Percentiles rank a stretch among this genome's conserved stretches.
These are phyloP conservation scores for Barbus barbus DNA, from an alignment of 2,113 vertebrate species.

Conservation along the genomic window DNA sequence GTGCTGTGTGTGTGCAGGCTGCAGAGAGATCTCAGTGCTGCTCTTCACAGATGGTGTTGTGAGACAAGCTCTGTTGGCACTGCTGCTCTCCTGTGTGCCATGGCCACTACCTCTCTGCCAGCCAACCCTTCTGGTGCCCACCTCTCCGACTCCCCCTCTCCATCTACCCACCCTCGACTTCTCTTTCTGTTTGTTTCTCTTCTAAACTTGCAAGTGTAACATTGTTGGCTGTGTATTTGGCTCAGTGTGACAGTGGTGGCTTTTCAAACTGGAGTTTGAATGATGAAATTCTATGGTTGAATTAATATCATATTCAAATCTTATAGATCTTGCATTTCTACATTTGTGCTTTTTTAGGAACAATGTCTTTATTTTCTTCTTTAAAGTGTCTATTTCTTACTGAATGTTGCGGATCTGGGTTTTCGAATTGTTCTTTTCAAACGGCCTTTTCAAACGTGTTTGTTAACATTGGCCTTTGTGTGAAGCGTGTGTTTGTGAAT, in stretches of 20 bases:
- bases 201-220: not conserved
- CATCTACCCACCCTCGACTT: not conserved
- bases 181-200: conserved; percentile 7
- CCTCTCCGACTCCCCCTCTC: conserved; percentile 8
- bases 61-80: conserved; percentile 75
- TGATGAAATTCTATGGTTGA: not conserved
- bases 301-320: not conserved
- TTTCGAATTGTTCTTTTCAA: not conserved
- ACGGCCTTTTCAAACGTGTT: conserved; percentile 1
- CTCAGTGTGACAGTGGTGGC: not conserved
- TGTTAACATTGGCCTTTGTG: conserved; percentile 29
- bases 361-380: too few species aligned
- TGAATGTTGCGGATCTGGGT: not conserved
- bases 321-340: not conserved
- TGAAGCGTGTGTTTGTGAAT: conserved; percentile 10
- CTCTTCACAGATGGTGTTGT: conserved; percentile 77
- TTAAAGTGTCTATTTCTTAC: not conserved
- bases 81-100: conserved; percentile 70
- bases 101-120: conserved; percentile 63
- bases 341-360: not conserved
- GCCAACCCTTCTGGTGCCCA: conserved; percentile 51
- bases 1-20: conserved; percentile 62
- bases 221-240: not conserved
- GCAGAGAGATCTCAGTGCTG: conserved; percentile 66
- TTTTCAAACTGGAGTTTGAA: not conserved